Base-by-base conservation (phyloP, 2,797 vertebrate genomes). In the Alfaro cultratus region DNA sequence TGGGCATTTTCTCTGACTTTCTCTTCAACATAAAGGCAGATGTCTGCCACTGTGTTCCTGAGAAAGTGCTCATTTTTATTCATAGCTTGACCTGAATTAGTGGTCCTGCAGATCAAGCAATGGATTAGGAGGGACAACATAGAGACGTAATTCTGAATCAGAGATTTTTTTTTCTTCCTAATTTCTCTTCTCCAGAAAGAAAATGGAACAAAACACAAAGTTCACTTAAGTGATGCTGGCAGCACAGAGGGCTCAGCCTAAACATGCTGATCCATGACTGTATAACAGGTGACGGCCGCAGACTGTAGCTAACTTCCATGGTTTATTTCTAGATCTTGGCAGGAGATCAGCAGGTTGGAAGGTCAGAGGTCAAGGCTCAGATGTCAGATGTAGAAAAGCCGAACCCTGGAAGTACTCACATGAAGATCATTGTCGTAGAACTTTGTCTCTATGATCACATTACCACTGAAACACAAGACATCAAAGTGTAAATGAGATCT, bases 391-490 rank as follows among this genome's bases (percentile, higher is more conserved):
- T 99, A 99, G 96, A 99, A 99, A 92, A 99, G 97, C 91, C 97
- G 98, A 95, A 99, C 98, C 94, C 95, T 97, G 90, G 99, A 99
- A 82, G 99, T 99, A 96, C 99, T 99, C 95, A 99, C 98, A 0
- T 99, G 98, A 92, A 99, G 98, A 71, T 99, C 97, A 4, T 98
- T 97, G 16, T 99, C 99, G 78, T 94, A 99, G 96, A 99, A 99
- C 95, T 99, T 99, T 80, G 98, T 99, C 96, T 99, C 99, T 96
- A 99, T 99, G 93, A 99, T 97, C 90, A 99, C 98, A 75, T 99
- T 99, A 80, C 99, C 99, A 81, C 99, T 99, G 82, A 64, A 85
- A 92, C 47, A 93, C 75, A 86, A 79, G 90, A 78, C 82, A 36
- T 73, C 13, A 49, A 31, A 34, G 16, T 34, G 62, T 57, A 57